Percentiles rank a stretch among this genome's conserved stretches.
Evolutionary conservation across 2,888 invertebrate species (phyloP).

Genomic region (Latrodectus hesperus): DNA sequence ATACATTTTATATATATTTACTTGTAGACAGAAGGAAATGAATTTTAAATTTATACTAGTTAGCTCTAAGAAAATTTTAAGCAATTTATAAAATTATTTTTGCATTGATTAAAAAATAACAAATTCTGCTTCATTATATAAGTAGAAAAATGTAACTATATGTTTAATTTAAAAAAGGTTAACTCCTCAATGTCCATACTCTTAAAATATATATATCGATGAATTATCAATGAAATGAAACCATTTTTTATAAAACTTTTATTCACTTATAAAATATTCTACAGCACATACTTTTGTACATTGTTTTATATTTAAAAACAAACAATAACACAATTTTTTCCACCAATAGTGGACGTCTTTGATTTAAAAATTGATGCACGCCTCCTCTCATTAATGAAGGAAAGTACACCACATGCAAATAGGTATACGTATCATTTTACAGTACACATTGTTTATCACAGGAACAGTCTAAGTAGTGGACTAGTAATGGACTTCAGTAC

Average conservation of each 20-base stretch:
- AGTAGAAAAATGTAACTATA: too few species aligned
- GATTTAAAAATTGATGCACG: slow-evolving; percentile 26
- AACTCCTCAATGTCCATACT: too few species aligned
- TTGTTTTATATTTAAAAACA: slow-evolving; percentile 28
- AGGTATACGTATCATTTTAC: slow-evolving; percentile 11
- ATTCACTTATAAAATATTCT: slow-evolving; percentile 45
- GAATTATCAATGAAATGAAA: too few species aligned
- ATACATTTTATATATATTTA: too few species aligned
- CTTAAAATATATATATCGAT: too few species aligned
- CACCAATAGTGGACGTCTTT: slow-evolving; percentile 17
- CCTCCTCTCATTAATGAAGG: not conserved
- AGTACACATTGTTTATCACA: slow-evolving; percentile 45
- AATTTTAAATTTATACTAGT: too few species aligned
- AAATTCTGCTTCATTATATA: too few species aligned
- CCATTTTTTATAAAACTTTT: not conserved
- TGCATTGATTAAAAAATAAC: too few species aligned
- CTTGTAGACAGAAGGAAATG: too few species aligned
- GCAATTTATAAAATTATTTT: too few species aligned
- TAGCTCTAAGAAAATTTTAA: too few species aligned
- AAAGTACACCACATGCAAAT: not conserved
- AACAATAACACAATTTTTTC: slow-evolving; percentile 22
- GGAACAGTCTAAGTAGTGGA: slow-evolving; percentile 55
- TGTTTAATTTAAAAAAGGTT: too few species aligned
- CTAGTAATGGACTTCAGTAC: slow-evolving; percentile 18
- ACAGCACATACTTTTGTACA: slow-evolving; percentile 44